Evolutionary conservation across 2,797 vertebrate genomes (phyloP), one percentile per base, ranked within the genome.

Genomic region (Ptychadena robeensis): DNA sequence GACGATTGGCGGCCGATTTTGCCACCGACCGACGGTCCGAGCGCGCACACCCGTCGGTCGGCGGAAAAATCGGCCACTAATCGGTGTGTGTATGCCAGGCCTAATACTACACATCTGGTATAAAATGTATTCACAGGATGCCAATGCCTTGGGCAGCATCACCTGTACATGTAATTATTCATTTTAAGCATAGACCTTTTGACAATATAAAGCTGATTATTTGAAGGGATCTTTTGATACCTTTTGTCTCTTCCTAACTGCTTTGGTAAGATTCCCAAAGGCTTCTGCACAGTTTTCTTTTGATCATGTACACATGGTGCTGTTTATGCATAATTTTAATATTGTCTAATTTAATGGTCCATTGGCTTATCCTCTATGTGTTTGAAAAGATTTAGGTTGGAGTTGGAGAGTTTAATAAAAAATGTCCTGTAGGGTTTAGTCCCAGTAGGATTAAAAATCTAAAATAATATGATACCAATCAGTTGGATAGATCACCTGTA

Each of bases 401-500:
- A 68, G 34, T 68, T 68, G 32, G n/a, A 68, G 5, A 10, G 11
- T 40, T 27, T 40, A 30, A 48, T 74, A 25, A 6, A 53, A 35
- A 35, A 59, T 65, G 64, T 59, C 57, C 32, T 81, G 11, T 34
- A 67, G 63, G 8, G 37, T 61, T 38, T 82, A 8, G 22, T 22
- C n/a, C 25, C 22, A 28, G 44, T 34, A 28, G 10, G 12, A 28
- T 25, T 59, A 12, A 80, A 67, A 57, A 40, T 48, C 27, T 61
- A 73, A 35, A 65, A 65, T 9, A 66, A 22, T n/a, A 59, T 25
- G 73, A 25, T 78, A 25, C 64, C 72, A 73, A 77, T 74, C 40
- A 79, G 61, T 79, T 73, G 44, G 61, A 79, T 83, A 68, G 53
- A 59, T 53, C 7, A 61, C 76, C 82, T 64, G 9, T 68, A 80